Base-by-base conservation (phyloP, 2,888 invertebrate species). In the Exephanes ischioxanthus region DNA sequence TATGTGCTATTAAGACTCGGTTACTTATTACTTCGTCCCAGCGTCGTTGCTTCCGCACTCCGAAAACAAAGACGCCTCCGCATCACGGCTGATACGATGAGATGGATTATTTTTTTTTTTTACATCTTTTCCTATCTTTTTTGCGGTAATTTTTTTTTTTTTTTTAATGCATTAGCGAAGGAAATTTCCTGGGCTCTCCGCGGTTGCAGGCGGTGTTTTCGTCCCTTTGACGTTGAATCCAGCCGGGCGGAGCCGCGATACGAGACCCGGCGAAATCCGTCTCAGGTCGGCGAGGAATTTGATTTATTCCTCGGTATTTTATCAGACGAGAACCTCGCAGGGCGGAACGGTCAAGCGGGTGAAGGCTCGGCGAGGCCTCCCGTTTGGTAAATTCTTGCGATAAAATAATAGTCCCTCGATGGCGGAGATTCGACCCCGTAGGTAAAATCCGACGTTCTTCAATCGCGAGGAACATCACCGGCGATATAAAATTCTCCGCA, bases 241-340 rank as follows among this genome's bases (percentile, higher is more conserved):
- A 5, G 11, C 2, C 26, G 11, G n/a, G 16, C 14, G 14, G 6
- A 61, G 6, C 61, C 61, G 16, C 61, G 16, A 61, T 61, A 33
- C 26, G 14, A 61, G 14, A 61, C 16, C 11, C 14, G 61, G 1
- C 73, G 61, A 72, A 67, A 58, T 45, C 58, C n/a, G 58, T 19
- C 51, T 67, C 72, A 51, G 51, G 77, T 78, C 75, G 79, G 72
- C 76, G 41, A 86, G 83, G 83, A 87, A 88, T 88, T 76, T 70
- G 80, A 88, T 87, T 85, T 86, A 77, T 87, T 86, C 72, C 33
- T 53, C 30, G 72, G 63, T 63, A 72, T 80, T 76, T 72, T 61
- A 83, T 71, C n/a, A 30, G 55, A 58, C 26, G n/a, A 67, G 61
- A 51, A 67, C 45, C 41, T 14, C 19, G 16, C 30, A 22, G 67